Evolutionary conservation across 37 sponge, comb jelly and placozoan genomes (phyloP).

Genomic region (Ephydatia muelleri): DNA sequence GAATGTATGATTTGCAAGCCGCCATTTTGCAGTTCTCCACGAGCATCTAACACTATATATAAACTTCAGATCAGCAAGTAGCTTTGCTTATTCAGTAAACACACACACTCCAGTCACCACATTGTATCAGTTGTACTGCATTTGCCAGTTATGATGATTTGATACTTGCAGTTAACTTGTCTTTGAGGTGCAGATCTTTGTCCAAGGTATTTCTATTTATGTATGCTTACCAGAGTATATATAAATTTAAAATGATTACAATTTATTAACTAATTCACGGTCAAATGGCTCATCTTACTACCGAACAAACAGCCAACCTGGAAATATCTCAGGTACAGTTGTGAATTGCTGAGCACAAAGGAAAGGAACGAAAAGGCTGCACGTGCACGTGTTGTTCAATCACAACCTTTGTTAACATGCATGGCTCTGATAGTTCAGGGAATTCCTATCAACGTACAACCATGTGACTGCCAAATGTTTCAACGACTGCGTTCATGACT

Average conservation of each 20-base stretch:
- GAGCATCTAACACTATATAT: background rate
- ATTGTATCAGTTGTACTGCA: no score
- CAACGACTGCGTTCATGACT: constrained; percentile 81
- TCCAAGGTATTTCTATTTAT: no score
- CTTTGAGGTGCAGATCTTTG: no score
- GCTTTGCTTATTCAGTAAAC: no score
- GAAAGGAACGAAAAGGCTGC: no score
- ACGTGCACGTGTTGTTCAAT: no score
- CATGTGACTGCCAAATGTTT: constrained; percentile 87
- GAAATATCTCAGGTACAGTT: constrained; percentile 65
- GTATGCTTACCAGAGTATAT: no score
- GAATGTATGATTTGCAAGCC: constrained; percentile 10
- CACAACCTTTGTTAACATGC: no score
- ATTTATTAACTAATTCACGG: background rate
- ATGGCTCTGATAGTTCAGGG: constrained; percentile 68
- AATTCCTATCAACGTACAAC: constrained; percentile 86
- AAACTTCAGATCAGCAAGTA: no score
- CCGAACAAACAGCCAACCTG: constrained; percentile 62
- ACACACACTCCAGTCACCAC: no score
- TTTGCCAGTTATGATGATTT: no score
- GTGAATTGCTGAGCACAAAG: no score
- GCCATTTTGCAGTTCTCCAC: background rate
- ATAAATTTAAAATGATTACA: background rate
- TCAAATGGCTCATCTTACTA: constrained; percentile 54
- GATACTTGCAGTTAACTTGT: background rate